Evolutionary conservation across 1,140 invertebrate species (phyloP), one percentile per base, ranked within the genome.

Genomic region (Plutomurus gul): DNA sequence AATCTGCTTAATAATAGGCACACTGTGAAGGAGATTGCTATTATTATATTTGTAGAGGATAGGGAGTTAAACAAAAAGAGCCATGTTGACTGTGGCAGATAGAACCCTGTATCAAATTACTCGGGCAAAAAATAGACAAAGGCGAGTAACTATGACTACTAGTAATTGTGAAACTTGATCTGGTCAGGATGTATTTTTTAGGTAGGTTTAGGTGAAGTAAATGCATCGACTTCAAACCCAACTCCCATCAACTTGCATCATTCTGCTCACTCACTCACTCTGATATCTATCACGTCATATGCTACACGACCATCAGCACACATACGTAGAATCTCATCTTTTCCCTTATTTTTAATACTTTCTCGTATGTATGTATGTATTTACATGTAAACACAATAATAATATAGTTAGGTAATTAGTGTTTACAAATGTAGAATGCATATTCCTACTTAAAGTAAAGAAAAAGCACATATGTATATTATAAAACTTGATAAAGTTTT

Each of bases 161-260:
- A 71, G 33, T n/a, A 76, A 81, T 78, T 75, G 71, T 78, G 82
- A 78, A 82, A 82, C 74, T 39, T 71, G 82, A 82, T 81, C 71
- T 75, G 27, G 30, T 22, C 47, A 20, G 40, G 40, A 13, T 76
- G 27, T 71, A 71, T 79, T 79, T 76, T 75, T 75, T 49, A 76
- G 74, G 47, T 8, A 71, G 76, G 25, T 39, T n/a, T n/a, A n/a
- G n/a, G n/a, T 25, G 40, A 75, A 75, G 74, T 74, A 79, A 77
- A 77, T 36, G 72, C 72, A 79, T 65, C 77, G 72, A 51, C 72
- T 73, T 74, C 49, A 56, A 65, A 65, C 30, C 36, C 56, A 16
- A 65, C 43, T 47, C 74, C 33, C 43, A 46, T 49, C 43, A n/a
- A n/a, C 43, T 18, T 36, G 25, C 39, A 43, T 25, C 11, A 47